phyloP scores from a whole-genome alignment of 2,113 vertebrate species.

The Atherinomorus stipes region DNA sequence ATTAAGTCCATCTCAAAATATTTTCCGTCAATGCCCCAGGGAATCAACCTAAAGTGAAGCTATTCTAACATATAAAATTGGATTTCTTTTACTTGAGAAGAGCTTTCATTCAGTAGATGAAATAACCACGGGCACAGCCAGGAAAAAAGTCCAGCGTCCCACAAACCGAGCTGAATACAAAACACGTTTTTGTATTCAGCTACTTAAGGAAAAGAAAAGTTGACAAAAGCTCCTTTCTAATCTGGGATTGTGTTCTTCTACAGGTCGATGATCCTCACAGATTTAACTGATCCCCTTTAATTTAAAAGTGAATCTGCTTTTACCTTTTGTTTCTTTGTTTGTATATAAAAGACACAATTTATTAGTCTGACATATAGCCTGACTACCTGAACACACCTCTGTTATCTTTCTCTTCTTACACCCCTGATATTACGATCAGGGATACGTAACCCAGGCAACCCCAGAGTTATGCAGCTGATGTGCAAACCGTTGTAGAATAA shows the following conservation, averaged over 20 bases:
- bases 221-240: conserved; percentile 13
- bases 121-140: conserved; percentile 14
- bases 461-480: conserved; percentile 12
- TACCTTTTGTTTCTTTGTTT: conserved; percentile 39
- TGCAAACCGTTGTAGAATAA: conserved; percentile 26
- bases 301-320: conserved; percentile 40
- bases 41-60: conserved; percentile 17
- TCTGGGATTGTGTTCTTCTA: conserved; percentile 21
- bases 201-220: conserved; percentile 11
- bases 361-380: conserved; percentile 22
- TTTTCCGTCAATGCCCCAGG: not conserved
- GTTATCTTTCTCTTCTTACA: conserved; percentile 44
- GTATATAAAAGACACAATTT: conserved; percentile 41
- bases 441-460: conserved; percentile 21
- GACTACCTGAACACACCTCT: conserved; percentile 27
- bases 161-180: conserved; percentile 31
- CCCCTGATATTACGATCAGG: conserved; percentile 38
- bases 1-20: conserved; percentile 12
- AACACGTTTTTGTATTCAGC: not conserved
- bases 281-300: conserved; percentile 3
- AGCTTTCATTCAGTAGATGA: conserved; percentile 30
- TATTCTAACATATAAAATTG: conserved; percentile 3
- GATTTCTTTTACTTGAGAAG: conserved; percentile 5
- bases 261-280: not conserved
- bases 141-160: conserved; percentile 22